Conservation (phyloP, 1,140 invertebrate species). For the Piezodorus guildinii region DNA sequence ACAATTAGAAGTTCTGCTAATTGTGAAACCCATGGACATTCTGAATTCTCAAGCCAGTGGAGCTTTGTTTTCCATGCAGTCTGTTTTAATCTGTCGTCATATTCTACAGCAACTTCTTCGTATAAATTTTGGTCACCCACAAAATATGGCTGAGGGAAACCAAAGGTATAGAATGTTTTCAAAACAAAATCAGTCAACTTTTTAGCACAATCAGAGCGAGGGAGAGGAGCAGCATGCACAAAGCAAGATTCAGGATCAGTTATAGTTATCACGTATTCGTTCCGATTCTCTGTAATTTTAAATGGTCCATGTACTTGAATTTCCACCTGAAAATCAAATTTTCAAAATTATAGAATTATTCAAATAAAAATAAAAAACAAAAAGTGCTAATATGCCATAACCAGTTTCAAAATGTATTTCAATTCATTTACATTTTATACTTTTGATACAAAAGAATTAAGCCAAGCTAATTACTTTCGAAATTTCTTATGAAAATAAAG, state of each 20-base stretch:
- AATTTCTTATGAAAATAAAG: too few relatives aligned
- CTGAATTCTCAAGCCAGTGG: constrained; percentile 22
- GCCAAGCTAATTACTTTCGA: too few relatives aligned
- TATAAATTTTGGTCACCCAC: neutral
- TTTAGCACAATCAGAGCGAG: constrained; percentile 23
- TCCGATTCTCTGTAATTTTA: constrained; percentile 27
- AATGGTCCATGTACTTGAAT: constrained; percentile 31
- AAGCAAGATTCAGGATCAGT: constrained; percentile 33
- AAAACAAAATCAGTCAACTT: constrained; percentile 30
- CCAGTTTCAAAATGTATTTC: neutral
- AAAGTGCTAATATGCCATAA: too few relatives aligned
- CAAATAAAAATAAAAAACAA: too few relatives aligned
- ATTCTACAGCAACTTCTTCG: constrained; percentile 15
- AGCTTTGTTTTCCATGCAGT: constrained; percentile 16
- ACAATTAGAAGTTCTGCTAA: constrained; percentile 28
- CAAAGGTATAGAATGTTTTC: constrained; percentile 31
- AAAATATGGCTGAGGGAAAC: constrained; percentile 27
- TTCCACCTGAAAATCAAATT: constrained; percentile 29
- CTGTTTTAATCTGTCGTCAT: constrained; percentile 23
- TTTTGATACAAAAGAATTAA: too few relatives aligned
- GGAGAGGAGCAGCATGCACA: constrained; percentile 28
- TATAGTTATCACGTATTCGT: constrained; percentile 30
- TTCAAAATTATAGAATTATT: neutral
- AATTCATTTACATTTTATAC: too few relatives aligned
- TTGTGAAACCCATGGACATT: constrained; percentile 28